phyloP scores from a whole-genome alignment of 2,888 invertebrate species.

The Ramazzottius varieornatus region DNA sequence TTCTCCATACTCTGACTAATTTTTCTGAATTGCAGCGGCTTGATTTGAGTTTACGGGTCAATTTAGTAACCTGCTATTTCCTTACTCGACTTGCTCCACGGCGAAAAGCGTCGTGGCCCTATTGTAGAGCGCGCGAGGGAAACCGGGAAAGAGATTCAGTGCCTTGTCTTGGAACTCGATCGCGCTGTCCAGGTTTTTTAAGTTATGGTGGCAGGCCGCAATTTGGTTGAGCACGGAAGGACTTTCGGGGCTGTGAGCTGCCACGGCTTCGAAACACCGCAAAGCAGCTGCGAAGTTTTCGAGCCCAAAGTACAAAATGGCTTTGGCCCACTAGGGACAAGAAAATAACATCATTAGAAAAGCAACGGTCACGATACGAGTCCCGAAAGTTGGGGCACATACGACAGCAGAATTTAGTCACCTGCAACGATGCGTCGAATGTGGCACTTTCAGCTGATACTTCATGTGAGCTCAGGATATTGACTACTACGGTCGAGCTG shows the following conservation, averaged over 20 bases:
- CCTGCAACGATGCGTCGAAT: too few relatives aligned
- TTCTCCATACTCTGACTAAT: too few relatives aligned
- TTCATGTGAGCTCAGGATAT: too few relatives aligned
- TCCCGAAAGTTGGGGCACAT: too few relatives aligned
- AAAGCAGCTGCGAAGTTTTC: background rate
- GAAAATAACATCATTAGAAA: background rate
- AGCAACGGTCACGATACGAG: too few relatives aligned
- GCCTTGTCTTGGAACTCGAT: background rate
- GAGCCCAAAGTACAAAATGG: background rate
- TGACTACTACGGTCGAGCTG: too few relatives aligned
- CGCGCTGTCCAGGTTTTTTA: background rate
- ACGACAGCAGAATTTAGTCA: too few relatives aligned
- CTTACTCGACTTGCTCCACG: background rate
- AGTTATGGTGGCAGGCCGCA: background rate
- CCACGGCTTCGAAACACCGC: background rate
- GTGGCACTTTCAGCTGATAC: too few relatives aligned
- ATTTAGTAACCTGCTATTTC: too few relatives aligned
- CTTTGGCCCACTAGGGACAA: background rate
- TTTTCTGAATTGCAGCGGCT: too few relatives aligned
- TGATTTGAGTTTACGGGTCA: too few relatives aligned
- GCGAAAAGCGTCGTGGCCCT: background rate
- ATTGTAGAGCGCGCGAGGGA: background rate
- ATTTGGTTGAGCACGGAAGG: background rate
- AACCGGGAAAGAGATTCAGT: background rate
- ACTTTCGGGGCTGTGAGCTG: background rate